Conservation (phyloP, 64 coral and sea anemone genomes). For the Porites australiensis region DNA sequence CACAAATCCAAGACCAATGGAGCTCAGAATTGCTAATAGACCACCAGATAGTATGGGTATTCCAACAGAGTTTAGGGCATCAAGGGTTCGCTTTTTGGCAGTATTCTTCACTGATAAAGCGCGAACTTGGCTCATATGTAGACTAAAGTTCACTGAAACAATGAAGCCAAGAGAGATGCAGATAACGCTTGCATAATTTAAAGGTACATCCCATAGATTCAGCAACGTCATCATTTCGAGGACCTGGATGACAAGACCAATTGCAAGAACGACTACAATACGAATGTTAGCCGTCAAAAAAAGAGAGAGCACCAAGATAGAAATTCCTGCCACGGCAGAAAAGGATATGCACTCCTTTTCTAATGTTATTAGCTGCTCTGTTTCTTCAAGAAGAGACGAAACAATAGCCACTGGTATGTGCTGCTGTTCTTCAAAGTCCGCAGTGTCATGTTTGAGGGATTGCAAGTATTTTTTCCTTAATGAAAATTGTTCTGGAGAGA, state of each 20-base stretch:
- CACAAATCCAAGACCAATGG: conserved; percentile 63
- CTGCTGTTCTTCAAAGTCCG: neutral
- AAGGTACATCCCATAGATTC: conserved; percentile 60
- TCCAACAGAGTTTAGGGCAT: conserved; percentile 44
- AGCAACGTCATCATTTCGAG: conserved; percentile 52
- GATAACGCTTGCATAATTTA: conserved; percentile 49
- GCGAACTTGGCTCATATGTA: conserved; percentile 62
- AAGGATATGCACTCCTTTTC: conserved; percentile 37
- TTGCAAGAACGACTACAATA: conserved; percentile 39
- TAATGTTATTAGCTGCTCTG: conserved; percentile 57
- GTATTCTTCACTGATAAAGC: conserved; percentile 32
- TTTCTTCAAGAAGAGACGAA: conserved; percentile 26
- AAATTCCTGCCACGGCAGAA: conserved; percentile 27
- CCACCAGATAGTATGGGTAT: conserved; percentile 35
- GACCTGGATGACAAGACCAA: conserved; percentile 60
- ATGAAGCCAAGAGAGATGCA: conserved; percentile 70
- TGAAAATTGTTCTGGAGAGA: neutral
- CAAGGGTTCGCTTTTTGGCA: conserved; percentile 31
- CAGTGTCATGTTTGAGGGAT: conserved; percentile 34
- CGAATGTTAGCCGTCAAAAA: conserved; percentile 68
- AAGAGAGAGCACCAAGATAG: conserved; percentile 42
- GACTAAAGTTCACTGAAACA: conserved; percentile 44
- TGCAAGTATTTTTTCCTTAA: conserved; percentile 6
- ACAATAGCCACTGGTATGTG: conserved; percentile 15
- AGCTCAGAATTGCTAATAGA: conserved; percentile 39